Evolutionary conservation across 2,113 vertebrate species (phyloP), one percentile per base, ranked within the genome.

Genomic region (Alectura lathami): DNA sequence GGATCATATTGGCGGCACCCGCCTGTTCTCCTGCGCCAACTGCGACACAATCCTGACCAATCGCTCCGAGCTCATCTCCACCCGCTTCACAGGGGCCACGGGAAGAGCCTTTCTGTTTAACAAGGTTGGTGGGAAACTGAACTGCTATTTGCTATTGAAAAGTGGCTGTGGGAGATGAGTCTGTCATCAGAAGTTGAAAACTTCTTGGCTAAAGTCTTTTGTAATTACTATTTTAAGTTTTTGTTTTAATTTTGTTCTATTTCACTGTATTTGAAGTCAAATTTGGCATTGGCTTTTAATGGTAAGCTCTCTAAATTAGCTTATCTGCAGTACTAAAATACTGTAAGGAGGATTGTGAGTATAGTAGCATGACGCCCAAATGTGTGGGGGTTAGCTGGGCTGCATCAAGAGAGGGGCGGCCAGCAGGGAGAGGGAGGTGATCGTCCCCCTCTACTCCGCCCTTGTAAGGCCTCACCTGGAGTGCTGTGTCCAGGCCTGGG

Each of bases 71-170:
- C 99, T 99, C 70, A 99, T 99, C 97, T 99, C 99, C 40, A 99
- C 99, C 21, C 99, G 99, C 53, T 99, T 99, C 95, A 99, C 99
- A 16, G 99, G 99, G 16, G 99, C 99, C 94, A 99, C 99, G 0
- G 99, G 99, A 91, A 97, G 99, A 95, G 99, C 99, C 8, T 99
- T 99, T 96, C 98, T 99, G 97, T 99, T 99, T 97, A 99, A 99
- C 95, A 99, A 99, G 99, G 99, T 99, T 95, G 32, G 92, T 98
- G 64, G 92, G 73, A 56, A 84, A 75, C 54, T 60, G 13, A 62
- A 4, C 29, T 51, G 17, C 30, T 51, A 0, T 27, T 76, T 60
- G 34, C 22, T 66, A 79, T n/a, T 47, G 68, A 68, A 81, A 94
- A 89, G 63, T 27, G 13, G 57, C 9, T 45, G 64, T 54, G 62